Evolutionary conservation across 2,113 vertebrate genomes (phyloP).

Genomic region (Mugil cephalus): DNA sequence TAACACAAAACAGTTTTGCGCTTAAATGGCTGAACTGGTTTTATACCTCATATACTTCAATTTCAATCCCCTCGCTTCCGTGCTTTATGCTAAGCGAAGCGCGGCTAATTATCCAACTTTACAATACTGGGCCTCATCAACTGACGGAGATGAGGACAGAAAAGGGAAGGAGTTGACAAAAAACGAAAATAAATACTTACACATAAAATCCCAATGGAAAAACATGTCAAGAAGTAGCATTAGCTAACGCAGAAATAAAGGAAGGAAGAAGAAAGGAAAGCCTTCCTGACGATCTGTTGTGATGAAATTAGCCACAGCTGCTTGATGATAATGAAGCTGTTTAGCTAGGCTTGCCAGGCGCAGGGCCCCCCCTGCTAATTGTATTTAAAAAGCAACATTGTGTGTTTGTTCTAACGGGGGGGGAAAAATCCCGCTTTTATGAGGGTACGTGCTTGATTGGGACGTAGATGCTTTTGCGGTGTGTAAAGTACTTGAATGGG

Average conservation of each 20-base stretch:
- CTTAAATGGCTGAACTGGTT: no score
- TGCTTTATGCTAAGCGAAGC: background rate
- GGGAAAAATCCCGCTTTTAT: conserved; percentile 1
- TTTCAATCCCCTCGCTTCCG: no score
- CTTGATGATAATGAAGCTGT: conserved; percentile 43
- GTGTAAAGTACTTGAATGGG: background rate
- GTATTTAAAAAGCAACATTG: conserved; percentile 50
- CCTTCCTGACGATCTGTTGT: conserved; percentile 18
- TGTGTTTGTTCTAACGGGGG: conserved; percentile 16
- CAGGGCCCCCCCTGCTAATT: conserved; percentile 2
- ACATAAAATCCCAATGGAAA: background rate
- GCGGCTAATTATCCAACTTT: no score
- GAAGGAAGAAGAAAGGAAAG: background rate
- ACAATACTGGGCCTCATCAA: no score
- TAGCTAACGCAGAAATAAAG: background rate
- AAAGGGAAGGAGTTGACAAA: no score
- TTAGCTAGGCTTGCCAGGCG: conserved; percentile 9
- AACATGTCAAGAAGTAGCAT: no score
- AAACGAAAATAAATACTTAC: no score
- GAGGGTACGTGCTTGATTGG: conserved; percentile 9
- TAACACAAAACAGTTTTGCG: no score
- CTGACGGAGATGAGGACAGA: no score
- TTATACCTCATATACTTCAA: no score
- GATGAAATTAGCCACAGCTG: conserved; percentile 59
- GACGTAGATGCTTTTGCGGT: conserved; percentile 3